Conservation (phyloP, 2,888 invertebrate species). For the Pachycephus smyrnensis region DNA sequence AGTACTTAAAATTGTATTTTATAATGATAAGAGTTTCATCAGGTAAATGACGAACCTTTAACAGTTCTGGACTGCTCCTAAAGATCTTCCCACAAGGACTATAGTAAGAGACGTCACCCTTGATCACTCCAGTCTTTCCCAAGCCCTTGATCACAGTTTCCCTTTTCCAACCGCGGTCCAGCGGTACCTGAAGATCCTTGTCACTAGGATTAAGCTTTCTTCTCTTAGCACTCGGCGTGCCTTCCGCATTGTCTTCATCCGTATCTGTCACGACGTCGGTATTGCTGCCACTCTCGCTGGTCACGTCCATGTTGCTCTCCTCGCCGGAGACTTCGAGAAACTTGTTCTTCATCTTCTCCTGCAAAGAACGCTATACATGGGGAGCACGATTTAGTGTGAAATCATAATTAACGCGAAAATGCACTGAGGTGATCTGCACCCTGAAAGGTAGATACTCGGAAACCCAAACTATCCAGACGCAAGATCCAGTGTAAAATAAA, state of each 20-base stretch:
- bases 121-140: slow-evolving; percentile 86
- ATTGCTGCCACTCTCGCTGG: slow-evolving; percentile 65
- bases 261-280: slow-evolving; percentile 63
- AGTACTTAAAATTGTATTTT: not conserved
- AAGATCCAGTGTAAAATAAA: slow-evolving; percentile 12
- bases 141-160: slow-evolving; percentile 90
- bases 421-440: not conserved
- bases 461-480: not conserved
- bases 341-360: slow-evolving; percentile 66
- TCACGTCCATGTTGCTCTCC: slow-evolving; percentile 65
- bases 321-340: slow-evolving; percentile 63
- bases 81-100: slow-evolving; percentile 76
- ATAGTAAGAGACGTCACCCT: slow-evolving; percentile 94
- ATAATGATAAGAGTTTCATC: not conserved
- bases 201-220: slow-evolving; percentile 63
- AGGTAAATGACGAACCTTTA: slow-evolving; percentile 60
- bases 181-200: slow-evolving; percentile 59
- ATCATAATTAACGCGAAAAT: slow-evolving; percentile 45
- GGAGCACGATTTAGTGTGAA: slow-evolving; percentile 50
- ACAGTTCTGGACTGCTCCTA: slow-evolving; percentile 73
- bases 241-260: slow-evolving; percentile 64
- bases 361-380: slow-evolving; percentile 59
- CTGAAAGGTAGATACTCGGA: not conserved
- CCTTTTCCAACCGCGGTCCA: slow-evolving; percentile 85
- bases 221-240: slow-evolving; percentile 59